These are phyloP conservation scores for Microcaecilia unicolor DNA, from an alignment of 2,797 vertebrate genomes.

Conservation along the genomic window DNA sequence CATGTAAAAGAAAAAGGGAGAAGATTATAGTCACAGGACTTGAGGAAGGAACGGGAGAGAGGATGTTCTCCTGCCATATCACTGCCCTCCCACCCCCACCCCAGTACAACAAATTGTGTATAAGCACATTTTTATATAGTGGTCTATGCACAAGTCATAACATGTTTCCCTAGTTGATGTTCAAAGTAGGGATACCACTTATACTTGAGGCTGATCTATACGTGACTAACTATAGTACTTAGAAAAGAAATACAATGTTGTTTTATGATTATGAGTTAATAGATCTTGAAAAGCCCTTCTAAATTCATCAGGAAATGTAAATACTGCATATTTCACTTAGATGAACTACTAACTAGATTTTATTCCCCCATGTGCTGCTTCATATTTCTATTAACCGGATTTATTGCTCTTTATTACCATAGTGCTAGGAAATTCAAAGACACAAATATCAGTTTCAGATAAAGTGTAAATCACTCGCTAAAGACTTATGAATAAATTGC, in stretches of 20 bases:
- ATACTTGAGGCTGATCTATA: too few species aligned
- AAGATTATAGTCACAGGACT: too few species aligned
- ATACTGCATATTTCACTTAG: neutral
- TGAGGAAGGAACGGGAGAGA: too few species aligned
- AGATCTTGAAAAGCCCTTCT: neutral
- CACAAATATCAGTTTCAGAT: neutral
- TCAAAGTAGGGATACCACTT: too few species aligned
- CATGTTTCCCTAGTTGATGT: too few species aligned
- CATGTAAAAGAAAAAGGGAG: too few species aligned
- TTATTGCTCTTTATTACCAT: neutral
- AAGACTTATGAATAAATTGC: neutral
- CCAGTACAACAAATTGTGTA: too few species aligned
- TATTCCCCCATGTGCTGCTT: neutral
- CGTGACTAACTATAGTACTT: too few species aligned
- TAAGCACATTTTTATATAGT: too few species aligned
- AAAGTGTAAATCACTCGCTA: neutral
- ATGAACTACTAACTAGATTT: neutral
- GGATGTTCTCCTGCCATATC: too few species aligned
- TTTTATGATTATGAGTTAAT: neutral
- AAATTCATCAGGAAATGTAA: neutral
- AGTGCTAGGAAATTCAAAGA: neutral
- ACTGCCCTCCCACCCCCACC: too few species aligned
- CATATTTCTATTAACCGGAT: neutral
- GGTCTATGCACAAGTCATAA: too few species aligned
- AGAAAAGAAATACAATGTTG: neutral